Evolutionary conservation across 2,797 vertebrate genomes (phyloP).

Genomic region (Phalanger gymnotis): DNA sequence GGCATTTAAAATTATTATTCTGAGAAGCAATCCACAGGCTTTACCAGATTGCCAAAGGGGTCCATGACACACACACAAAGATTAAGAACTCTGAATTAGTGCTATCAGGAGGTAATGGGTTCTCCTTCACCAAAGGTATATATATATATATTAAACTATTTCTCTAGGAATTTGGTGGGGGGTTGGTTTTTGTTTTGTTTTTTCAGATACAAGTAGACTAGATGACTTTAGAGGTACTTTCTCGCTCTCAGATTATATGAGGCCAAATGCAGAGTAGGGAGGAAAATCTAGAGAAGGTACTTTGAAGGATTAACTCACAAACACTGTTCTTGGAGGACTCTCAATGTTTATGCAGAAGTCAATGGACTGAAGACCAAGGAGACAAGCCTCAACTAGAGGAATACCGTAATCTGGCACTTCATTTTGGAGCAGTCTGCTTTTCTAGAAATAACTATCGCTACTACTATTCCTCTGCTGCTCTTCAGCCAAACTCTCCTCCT

Average conservation of each 20-base stretch:
- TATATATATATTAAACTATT: no score
- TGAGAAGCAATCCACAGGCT: neutral
- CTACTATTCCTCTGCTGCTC: neutral
- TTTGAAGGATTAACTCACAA: neutral
- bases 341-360: neutral
- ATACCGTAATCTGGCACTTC: neutral
- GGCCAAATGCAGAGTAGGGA: neutral
- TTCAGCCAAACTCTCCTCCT: neutral
- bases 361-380: neutral
- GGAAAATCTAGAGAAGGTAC: neutral
- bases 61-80: neutral
- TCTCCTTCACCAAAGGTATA: neutral
- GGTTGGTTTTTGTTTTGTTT: neutral
- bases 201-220: neutral
- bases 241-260: neutral
- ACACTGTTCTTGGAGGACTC: neutral
- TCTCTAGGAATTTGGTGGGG: neutral
- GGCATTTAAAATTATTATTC: neutral
- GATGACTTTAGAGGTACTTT: neutral
- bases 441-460: neutral
- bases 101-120: neutral
- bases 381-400: neutral
- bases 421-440: neutral
- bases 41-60: neutral
- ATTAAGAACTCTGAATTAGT: neutral